These are phyloP conservation scores for Acanthochromis polyacanthus DNA, from an alignment of 2,113 vertebrate genomes.

Conservation along the genomic window DNA sequence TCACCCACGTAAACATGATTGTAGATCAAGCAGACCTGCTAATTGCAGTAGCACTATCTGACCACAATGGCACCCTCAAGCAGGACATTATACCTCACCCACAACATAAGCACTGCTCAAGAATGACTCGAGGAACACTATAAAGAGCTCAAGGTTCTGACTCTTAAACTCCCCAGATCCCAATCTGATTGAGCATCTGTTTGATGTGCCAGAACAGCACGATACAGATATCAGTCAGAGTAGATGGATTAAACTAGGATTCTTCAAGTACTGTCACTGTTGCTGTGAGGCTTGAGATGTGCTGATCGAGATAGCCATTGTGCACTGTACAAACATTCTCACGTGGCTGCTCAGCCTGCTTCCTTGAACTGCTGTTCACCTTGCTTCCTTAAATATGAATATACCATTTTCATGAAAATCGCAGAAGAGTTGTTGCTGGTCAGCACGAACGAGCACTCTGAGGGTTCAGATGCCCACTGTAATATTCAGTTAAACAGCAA, in stretches of 20 bases:
- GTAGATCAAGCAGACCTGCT: not conserved
- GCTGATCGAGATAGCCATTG: not conserved
- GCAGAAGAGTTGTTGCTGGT: not conserved
- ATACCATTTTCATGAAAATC: not conserved
- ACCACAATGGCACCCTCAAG: too few relatives aligned
- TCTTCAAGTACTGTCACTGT: too few relatives aligned
- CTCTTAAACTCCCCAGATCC: too few relatives aligned
- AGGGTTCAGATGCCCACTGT: slow-evolving; percentile 10
- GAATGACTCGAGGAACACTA: too few relatives aligned
- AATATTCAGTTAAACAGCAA: slow-evolving; percentile 26
- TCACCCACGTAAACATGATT: too few relatives aligned
- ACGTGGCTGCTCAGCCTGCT: not conserved
- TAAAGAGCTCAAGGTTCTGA: too few relatives aligned
- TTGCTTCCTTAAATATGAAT: slow-evolving; percentile 11
- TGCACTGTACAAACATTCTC: not conserved
- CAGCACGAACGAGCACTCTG: slow-evolving; percentile 1
- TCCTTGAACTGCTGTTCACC: too few relatives aligned
- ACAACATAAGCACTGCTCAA: too few relatives aligned
- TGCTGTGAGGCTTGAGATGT: not conserved
- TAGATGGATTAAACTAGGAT: too few relatives aligned
- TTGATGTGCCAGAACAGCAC: not conserved
- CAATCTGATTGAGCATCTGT: too few relatives aligned
- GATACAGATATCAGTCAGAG: not conserved
- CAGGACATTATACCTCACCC: too few relatives aligned
- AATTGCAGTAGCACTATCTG: not conserved